These are phyloP conservation scores for Macaca mulatta DNA, from an alignment of 2,113 vertebrate genomes.

Conservation along the genomic window DNA sequence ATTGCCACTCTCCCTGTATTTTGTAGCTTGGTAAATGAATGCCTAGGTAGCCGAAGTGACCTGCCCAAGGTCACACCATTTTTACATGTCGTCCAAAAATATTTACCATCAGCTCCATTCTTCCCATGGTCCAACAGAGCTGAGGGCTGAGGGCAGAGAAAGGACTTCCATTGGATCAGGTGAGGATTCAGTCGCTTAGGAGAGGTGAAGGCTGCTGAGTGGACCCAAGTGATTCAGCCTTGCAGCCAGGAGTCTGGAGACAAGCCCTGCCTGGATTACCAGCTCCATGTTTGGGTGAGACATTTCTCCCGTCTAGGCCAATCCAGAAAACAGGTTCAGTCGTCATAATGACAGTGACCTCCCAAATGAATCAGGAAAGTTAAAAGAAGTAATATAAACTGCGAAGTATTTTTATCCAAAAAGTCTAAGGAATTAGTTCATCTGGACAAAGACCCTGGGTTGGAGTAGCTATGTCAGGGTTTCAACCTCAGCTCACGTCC, in stretches of 20 bases:
- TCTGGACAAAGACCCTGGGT: not conserved
- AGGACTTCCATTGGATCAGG: not conserved
- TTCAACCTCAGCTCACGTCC: not conserved
- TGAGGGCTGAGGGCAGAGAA: too few species aligned
- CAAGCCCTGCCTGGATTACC: too few species aligned
- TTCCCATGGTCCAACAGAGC: too few species aligned
- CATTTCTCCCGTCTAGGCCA: not conserved
- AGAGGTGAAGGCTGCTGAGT: not conserved
- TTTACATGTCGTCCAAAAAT: rapidly evolving
- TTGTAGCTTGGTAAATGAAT: not conserved
- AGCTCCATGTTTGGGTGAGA: not conserved
- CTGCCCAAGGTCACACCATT: not conserved
- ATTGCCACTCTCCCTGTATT: not conserved
- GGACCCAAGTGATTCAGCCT: not conserved
- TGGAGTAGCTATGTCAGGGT: not conserved
- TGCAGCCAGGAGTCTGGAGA: not conserved
- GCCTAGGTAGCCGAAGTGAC: not conserved
- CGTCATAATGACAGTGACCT: not conserved
- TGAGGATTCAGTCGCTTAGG: not conserved
- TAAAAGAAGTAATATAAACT: too few species aligned
- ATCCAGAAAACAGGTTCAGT: not conserved
- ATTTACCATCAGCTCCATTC: not conserved
- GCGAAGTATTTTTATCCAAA: not conserved
- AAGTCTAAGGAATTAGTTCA: not conserved
- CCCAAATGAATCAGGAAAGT: not conserved